Evolutionary conservation across 2,113 vertebrate species (phyloP).

Genomic region (Oophaga pumilio): DNA sequence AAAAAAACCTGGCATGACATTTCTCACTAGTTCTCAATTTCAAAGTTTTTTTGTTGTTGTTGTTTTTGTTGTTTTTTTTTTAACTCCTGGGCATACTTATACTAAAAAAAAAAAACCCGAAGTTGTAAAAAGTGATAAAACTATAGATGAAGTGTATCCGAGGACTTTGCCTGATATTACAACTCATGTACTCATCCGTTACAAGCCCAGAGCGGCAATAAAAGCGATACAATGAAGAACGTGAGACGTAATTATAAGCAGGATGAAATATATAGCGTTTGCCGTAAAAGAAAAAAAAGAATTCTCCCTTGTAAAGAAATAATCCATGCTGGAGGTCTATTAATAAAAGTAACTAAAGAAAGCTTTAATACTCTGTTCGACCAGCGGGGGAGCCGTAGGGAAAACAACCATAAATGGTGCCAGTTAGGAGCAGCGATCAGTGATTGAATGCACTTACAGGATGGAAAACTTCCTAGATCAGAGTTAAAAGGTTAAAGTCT

Average conservation of each 20-base stretch:
- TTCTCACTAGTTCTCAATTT: neutral
- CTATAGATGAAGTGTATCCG: neutral
- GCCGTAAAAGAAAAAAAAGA: neutral
- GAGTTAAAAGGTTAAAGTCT: no score
- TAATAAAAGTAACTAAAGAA: no score
- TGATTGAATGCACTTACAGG: no score
- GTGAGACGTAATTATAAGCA: neutral
- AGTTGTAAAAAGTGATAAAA: constrained; percentile 32
- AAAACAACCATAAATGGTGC: no score
- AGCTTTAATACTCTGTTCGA: neutral
- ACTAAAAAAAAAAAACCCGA: neutral
- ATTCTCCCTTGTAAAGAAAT: no score
- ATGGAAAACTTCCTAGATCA: no score
- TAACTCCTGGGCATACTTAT: constrained; percentile 10
- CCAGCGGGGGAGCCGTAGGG: no score
- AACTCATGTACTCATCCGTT: neutral
- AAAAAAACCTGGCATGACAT: constrained; percentile 22
- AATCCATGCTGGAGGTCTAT: no score
- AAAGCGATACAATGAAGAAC: neutral
- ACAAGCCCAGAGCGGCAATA: neutral
- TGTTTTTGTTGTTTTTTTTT: neutral
- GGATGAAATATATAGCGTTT: neutral
- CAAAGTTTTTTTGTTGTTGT: neutral
- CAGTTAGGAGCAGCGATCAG: no score
- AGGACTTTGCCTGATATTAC: neutral